Percentiles rank a stretch among this genome's conserved stretches.
Conservation (phyloP, 1,140 invertebrate genomes). For the Parasteatoda tepidariorum region DNA sequence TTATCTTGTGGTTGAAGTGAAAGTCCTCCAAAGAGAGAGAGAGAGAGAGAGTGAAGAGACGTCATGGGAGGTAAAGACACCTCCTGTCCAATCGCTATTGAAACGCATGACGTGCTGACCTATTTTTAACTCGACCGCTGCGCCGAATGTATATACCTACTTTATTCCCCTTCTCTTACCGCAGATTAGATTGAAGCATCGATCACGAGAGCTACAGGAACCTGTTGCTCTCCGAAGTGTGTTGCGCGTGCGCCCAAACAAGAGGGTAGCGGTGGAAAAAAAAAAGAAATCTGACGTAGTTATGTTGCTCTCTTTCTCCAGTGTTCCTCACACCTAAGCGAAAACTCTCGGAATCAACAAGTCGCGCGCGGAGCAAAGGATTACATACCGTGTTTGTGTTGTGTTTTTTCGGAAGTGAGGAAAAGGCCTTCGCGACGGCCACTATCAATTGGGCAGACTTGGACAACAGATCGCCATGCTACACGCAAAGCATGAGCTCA, state of each 20-base stretch:
- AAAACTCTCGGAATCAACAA: constrained; percentile 11
- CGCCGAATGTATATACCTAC: background rate
- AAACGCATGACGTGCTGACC: constrained; percentile 33
- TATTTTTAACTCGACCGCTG: constrained; percentile 11
- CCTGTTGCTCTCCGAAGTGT: constrained; percentile 38
- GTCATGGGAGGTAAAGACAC: constrained; percentile 10
- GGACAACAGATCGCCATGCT: constrained; percentile 57
- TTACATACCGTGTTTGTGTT: background rate
- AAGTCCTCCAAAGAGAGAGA: background rate
- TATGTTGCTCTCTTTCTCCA: background rate
- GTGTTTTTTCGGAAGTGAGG: background rate
- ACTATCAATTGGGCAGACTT: constrained; percentile 35
- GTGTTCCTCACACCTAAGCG: constrained; percentile 32
- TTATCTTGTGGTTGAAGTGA: too few relatives aligned
- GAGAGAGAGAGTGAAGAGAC: too few relatives aligned
- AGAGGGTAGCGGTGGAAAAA: constrained; percentile 21
- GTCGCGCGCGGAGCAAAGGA: background rate
- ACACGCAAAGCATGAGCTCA: constrained; percentile 59
- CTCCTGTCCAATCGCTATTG: background rate
- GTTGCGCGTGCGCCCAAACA: constrained; percentile 9
- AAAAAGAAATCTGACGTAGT: constrained; percentile 38
- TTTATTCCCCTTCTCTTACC: background rate
- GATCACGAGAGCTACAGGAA: background rate
- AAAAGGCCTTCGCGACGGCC: constrained; percentile 60
- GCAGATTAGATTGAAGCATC: background rate